phyloP scores from a whole-genome alignment of 2,888 invertebrate genomes.

The Imbricaverruca yamaguchii region DNA sequence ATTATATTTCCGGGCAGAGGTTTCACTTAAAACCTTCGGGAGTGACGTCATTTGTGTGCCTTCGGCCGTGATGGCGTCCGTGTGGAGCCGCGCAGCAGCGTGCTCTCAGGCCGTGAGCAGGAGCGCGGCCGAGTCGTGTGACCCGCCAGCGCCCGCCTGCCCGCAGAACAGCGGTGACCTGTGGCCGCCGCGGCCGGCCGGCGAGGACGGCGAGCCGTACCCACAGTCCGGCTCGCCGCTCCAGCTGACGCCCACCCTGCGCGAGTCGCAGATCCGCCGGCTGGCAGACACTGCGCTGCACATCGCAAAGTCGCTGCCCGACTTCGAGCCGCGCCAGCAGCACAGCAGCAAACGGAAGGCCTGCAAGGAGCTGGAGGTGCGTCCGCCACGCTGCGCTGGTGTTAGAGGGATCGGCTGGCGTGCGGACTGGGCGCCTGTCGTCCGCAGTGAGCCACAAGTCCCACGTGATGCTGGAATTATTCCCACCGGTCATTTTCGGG shows the following conservation, averaged over 20 bases:
- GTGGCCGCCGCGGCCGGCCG: constrained; percentile 11
- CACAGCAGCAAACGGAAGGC: constrained; percentile 83
- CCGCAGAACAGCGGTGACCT: constrained; percentile 3
- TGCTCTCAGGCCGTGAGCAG: too few relatives aligned
- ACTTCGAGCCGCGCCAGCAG: constrained; percentile 68
- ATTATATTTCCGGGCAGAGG: too few relatives aligned
- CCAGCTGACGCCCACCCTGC: constrained; percentile 61
- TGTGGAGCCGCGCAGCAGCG: too few relatives aligned
- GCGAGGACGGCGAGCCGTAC: constrained; percentile 26
- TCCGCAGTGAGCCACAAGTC: too few relatives aligned
- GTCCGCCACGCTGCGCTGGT: neutral
- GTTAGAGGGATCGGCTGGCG: too few relatives aligned
- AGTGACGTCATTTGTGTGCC: too few relatives aligned
- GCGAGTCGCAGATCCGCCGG: constrained; percentile 74
- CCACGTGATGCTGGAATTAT: too few relatives aligned
- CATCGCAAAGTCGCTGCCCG: constrained; percentile 72
- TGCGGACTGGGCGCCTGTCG: too few relatives aligned
- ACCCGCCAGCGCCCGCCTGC: neutral
- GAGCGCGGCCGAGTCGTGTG: neutral
- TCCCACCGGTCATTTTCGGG: too few relatives aligned
- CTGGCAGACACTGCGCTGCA: constrained; percentile 74
- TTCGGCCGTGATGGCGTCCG: too few relatives aligned
- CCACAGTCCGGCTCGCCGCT: constrained; percentile 39
- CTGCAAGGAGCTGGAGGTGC: constrained; percentile 77
- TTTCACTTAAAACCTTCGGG: too few relatives aligned